A percentile compares a stretch with the other conserved stretches of the same genome.
These are phyloP conservation scores for Petromus typicus DNA, from an alignment of 2,113 vertebrate species.

Conservation along the genomic window DNA sequence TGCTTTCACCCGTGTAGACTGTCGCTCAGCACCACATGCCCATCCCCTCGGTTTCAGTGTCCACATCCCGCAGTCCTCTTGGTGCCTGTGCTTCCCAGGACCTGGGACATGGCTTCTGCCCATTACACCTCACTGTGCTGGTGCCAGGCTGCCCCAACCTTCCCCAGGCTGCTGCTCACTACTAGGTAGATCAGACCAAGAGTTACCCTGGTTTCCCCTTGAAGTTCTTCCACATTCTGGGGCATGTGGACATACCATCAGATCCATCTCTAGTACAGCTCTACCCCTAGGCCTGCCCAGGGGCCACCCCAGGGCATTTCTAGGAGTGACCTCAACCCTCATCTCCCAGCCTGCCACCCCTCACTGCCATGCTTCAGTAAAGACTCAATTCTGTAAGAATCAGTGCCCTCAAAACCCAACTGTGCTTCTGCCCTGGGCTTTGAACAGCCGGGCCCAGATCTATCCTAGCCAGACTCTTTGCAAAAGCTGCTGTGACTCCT, in stretches of 20 bases:
- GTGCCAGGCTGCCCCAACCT: too few relatives aligned
- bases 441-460: rapidly evolving
- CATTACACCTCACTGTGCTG: not conserved
- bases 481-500: rapidly evolving
- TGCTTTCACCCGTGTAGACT: too few relatives aligned
- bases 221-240: not conserved
- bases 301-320: too few relatives aligned
- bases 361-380: not conserved
- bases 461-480: too few relatives aligned
- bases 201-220: too few relatives aligned
- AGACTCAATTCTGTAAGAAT: too few relatives aligned
- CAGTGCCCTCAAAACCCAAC: rapidly evolving
- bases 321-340: too few relatives aligned
- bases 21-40: not conserved
- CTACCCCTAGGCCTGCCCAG: not conserved
- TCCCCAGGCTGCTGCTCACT: not conserved
- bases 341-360: rapidly evolving
- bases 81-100: not conserved
- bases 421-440: rapidly evolving
- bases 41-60: too few relatives aligned
- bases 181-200: not conserved
- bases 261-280: not conserved
- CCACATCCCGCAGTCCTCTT: not conserved
- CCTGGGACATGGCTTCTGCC: not conserved
- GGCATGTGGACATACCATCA: rapidly evolving